phyloP scores from a whole-genome alignment of 2,113 vertebrate species.

The Vidua macroura region DNA sequence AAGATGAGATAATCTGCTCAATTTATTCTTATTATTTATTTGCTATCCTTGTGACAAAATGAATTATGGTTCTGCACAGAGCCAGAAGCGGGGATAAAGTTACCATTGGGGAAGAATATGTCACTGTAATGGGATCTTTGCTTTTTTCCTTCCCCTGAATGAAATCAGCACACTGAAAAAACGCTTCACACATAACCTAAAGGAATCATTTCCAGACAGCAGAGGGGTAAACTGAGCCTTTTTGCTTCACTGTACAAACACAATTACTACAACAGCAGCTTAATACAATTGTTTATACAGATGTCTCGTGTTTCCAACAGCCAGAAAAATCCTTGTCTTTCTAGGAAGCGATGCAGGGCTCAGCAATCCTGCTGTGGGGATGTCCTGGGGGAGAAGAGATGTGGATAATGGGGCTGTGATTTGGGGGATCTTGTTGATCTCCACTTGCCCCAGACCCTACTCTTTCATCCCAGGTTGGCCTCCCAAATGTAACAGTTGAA shows the following conservation, averaged over 20 bases:
- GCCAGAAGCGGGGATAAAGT: conserved; percentile 54
- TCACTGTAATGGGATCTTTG: conserved; percentile 40
- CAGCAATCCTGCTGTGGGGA: accelerated
- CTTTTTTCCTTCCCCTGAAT: background rate
- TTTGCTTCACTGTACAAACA: conserved; percentile 57
- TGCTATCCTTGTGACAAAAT: conserved; percentile 61
- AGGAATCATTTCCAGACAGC: conserved; percentile 58
- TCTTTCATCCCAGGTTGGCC: background rate
- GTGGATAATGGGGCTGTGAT: background rate
- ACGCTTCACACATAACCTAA: conserved; percentile 27
- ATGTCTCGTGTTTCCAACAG: background rate
- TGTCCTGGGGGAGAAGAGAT: background rate
- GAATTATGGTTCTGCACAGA: conserved; percentile 43
- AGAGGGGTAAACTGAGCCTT: conserved; percentile 48
- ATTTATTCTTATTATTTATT: conserved; percentile 70
- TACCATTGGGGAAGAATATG: conserved; percentile 60
- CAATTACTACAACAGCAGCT: conserved; percentile 47
- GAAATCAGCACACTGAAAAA: conserved; percentile 23
- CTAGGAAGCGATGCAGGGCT: background rate
- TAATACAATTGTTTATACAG: conserved; percentile 48
- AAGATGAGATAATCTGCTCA: conserved; percentile 67
- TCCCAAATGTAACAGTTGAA: background rate
- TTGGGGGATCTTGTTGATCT: no score
- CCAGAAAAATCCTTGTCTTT: background rate
- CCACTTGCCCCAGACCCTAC: background rate